Percentiles rank a stretch among this genome's conserved stretches.
Conservation (phyloP, 2,888 invertebrate genomes). For the Thymelicus acteon region DNA sequence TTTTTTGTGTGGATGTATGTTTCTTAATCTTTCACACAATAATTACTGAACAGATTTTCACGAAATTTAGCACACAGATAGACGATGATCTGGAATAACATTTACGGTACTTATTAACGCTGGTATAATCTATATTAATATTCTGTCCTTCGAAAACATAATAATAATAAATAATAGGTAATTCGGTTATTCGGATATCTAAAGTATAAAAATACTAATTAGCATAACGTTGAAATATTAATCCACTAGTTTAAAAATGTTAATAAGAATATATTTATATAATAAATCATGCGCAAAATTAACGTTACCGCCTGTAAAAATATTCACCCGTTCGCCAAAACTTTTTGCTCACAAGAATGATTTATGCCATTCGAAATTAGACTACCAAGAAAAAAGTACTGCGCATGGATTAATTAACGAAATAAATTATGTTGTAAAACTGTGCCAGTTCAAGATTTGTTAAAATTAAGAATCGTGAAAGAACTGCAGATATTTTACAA, state of each 20-base stretch:
- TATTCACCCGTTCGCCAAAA: constrained; percentile 1
- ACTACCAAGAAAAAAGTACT: constrained; percentile 20
- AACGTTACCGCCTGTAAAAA: not conserved
- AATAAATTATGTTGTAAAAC: constrained; percentile 30
- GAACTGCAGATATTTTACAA: constrained; percentile 19
- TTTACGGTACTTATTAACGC: too few species aligned
- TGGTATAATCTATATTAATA: too few species aligned
- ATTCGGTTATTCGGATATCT: too few species aligned
- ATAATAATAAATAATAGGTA: too few species aligned
- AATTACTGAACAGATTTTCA: too few species aligned
- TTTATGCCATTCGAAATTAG: constrained; percentile 27
- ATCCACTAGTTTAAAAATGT: not conserved
- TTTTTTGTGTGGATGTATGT: too few species aligned
- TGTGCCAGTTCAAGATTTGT: constrained; percentile 21
- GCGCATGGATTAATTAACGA: constrained; percentile 32
- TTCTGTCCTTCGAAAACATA: too few species aligned
- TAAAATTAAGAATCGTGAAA: constrained; percentile 10
- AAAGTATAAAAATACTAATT: too few species aligned
- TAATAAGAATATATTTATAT: too few species aligned
- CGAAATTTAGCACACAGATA: too few species aligned
- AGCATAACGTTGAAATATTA: not conserved
- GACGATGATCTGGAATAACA: too few species aligned
- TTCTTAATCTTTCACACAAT: too few species aligned
- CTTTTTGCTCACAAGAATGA: constrained; percentile 26
- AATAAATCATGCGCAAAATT: not conserved